phyloP scores from a whole-genome alignment of 2,888 invertebrate species.

The Acanthopleura granulata region DNA sequence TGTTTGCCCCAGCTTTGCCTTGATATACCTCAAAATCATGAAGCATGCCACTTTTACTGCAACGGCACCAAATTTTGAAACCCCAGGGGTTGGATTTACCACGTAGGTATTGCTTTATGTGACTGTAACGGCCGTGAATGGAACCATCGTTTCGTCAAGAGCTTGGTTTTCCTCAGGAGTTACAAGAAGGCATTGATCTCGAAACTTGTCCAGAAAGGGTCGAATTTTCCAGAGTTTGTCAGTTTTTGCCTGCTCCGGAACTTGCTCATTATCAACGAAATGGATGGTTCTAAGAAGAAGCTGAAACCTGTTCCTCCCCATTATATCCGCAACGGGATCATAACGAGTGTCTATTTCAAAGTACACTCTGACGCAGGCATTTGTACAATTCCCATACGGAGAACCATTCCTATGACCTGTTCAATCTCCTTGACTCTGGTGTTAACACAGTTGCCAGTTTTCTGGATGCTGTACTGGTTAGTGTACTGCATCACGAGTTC shows the following conservation, averaged over 20 bases:
- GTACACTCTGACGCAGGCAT: constrained; percentile 7
- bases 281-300: background rate
- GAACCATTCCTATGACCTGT: constrained; percentile 3
- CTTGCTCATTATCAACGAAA: constrained; percentile 9
- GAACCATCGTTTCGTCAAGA: constrained; percentile 19
- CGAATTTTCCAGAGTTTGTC: constrained; percentile 18
- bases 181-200: constrained; percentile 11
- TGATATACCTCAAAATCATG: constrained; percentile 17
- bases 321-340: background rate
- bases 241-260: background rate
- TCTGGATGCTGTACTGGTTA: constrained; percentile 14
- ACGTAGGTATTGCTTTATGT: background rate
- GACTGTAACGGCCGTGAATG: background rate
- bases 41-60: constrained; percentile 8
- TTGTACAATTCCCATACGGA: constrained; percentile 11
- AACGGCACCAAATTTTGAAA: constrained; percentile 8
- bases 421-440: constrained; percentile 4
- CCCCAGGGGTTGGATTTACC: constrained; percentile 10
- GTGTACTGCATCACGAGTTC: background rate
- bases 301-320: constrained; percentile 16
- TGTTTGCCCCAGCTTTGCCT: background rate
- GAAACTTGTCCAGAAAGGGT: constrained; percentile 10
- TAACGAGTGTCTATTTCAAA: constrained; percentile 2
- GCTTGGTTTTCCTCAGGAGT: constrained; percentile 5
- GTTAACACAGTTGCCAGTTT: constrained; percentile 12